Conservation (phyloP, 2,797 vertebrate species). For the Catostomus latipinnis region DNA sequence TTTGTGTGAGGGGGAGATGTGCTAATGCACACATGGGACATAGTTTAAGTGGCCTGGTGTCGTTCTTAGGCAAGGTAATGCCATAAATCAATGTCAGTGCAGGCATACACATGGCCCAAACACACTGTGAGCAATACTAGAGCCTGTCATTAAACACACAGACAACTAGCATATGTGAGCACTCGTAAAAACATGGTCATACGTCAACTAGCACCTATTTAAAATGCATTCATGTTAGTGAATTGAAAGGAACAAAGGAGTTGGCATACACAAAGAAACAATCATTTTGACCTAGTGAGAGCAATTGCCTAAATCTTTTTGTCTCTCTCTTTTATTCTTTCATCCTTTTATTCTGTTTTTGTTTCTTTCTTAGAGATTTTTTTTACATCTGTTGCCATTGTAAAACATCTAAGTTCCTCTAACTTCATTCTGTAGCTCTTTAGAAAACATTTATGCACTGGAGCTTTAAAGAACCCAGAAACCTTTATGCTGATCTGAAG, state of each 20-base stretch:
- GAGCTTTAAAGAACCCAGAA: not conserved
- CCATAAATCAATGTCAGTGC: constrained; percentile 55
- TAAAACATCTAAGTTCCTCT: not conserved
- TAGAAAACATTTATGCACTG: not conserved
- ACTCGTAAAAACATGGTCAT: constrained; percentile 36
- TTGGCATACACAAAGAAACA: constrained; percentile 12
- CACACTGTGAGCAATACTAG: constrained; percentile 43
- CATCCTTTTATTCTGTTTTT: too few species aligned
- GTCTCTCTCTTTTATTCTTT: too few species aligned
- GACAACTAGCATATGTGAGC: constrained; percentile 45
- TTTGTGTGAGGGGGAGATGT: constrained; percentile 21
- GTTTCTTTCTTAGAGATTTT: too few species aligned
- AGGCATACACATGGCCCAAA: constrained; percentile 22
- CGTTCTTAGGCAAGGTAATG: constrained; percentile 58
- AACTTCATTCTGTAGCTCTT: not conserved
- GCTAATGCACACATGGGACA: constrained; percentile 59
- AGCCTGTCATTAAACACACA: constrained; percentile 44
- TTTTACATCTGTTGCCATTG: not conserved
- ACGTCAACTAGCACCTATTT: constrained; percentile 43
- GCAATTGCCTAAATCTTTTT: too few species aligned
- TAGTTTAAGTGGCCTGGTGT: constrained; percentile 57
- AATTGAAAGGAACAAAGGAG: constrained; percentile 42
- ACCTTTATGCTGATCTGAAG: not conserved
- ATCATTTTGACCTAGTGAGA: too few species aligned
- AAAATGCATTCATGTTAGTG: constrained; percentile 44